These are phyloP conservation scores for Diachrysia chrysitis DNA, from an alignment of 2,888 invertebrate genomes.

Conservation along the genomic window DNA sequence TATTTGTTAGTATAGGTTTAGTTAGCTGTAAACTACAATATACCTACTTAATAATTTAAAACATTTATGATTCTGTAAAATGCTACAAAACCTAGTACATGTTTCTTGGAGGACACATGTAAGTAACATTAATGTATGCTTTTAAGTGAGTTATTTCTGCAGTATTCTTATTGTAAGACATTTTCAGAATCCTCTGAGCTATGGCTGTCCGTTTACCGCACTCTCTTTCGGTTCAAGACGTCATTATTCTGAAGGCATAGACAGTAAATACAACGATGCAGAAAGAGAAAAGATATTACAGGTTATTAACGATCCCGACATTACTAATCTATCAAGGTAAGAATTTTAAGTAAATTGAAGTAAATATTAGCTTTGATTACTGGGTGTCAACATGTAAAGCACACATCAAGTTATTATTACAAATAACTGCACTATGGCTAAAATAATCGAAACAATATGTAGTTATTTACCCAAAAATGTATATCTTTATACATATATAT, in stretches of 20 bases:
- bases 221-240: conserved; percentile 44
- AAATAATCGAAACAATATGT: no score
- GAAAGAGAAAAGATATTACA: conserved; percentile 80
- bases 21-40: not conserved
- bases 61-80: conserved; percentile 5
- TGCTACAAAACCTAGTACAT: conserved; percentile 29
- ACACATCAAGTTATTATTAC: no score
- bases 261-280: conserved; percentile 74
- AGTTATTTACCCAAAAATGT: no score
- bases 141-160: not conserved
- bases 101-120: conserved; percentile 29
- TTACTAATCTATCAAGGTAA: conserved; percentile 74
- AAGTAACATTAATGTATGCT: conserved; percentile 6
- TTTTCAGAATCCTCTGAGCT: conserved; percentile 60
- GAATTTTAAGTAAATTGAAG: conserved; percentile 18
- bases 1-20: not conserved
- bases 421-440: no score
- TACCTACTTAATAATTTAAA: not conserved
- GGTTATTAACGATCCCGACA: conserved; percentile 76
- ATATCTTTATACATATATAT: no score
- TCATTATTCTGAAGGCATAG: conserved; percentile 65
- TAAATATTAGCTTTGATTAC: no score
- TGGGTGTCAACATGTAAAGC: no score
- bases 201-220: conserved; percentile 41
- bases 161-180: not conserved